Conservation (phyloP, 2,113 vertebrate genomes). For the Aspidoscelis tigris region DNA sequence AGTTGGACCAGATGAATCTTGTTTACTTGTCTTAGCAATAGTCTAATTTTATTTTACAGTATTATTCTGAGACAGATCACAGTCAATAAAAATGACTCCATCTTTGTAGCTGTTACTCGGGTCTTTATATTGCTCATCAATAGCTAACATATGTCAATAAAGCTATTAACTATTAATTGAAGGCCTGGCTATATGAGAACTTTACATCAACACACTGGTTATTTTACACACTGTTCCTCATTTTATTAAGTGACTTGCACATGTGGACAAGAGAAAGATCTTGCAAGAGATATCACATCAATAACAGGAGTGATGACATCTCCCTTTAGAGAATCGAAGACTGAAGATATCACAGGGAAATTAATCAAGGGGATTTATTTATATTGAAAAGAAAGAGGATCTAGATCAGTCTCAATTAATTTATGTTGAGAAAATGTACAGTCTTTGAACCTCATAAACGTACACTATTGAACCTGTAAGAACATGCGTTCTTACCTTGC, state of each 20-base stretch:
- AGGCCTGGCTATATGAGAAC: constrained; percentile 70
- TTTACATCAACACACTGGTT: constrained; percentile 75
- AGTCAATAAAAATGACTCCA: constrained; percentile 39
- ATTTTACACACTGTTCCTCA: constrained; percentile 74
- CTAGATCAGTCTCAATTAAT: constrained; percentile 22
- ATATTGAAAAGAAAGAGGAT: constrained; percentile 52
- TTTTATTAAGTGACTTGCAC: constrained; percentile 71
- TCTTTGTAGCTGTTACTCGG: constrained; percentile 58
- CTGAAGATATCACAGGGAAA: constrained; percentile 47
- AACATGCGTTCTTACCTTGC: not conserved
- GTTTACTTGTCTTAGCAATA: constrained; percentile 36
- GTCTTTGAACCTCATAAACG: constrained; percentile 36
- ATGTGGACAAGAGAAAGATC: constrained; percentile 60
- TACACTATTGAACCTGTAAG: not conserved
- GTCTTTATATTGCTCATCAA: constrained; percentile 58
- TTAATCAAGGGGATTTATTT: constrained; percentile 58
- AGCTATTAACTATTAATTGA: constrained; percentile 75
- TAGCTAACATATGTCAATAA: constrained; percentile 72
- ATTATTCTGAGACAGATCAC: not conserved
- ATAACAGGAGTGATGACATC: constrained; percentile 6
- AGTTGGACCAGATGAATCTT: not conserved
- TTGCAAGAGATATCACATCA: constrained; percentile 50
- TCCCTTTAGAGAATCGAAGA: not conserved
- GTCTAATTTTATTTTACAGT: no score
- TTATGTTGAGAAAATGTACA: constrained; percentile 57